Percentiles rank a stretch among this genome's conserved stretches.
These are phyloP conservation scores for Latheticus oryzae DNA, from an alignment of 2,888 invertebrate species.

Conservation along the genomic window DNA sequence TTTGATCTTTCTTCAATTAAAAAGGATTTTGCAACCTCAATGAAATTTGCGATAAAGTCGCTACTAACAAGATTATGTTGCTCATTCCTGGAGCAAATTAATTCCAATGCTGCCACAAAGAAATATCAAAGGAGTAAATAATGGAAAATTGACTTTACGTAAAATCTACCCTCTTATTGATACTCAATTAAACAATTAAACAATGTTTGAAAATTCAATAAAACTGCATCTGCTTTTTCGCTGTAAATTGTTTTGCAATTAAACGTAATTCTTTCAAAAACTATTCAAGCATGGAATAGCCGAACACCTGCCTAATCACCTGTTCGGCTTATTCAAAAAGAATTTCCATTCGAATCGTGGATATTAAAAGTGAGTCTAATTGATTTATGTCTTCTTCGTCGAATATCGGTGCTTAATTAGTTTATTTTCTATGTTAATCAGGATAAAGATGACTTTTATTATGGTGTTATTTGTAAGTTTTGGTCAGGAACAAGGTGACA, in stretches of 20 bases:
- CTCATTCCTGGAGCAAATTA: conserved; percentile 39
- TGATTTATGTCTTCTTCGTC: conserved; percentile 36
- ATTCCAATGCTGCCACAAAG: conserved; percentile 37
- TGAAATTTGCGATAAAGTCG: conserved; percentile 38
- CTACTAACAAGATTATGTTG: conserved; percentile 40
- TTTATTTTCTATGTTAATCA: conserved; percentile 34
- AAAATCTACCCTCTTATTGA: conserved; percentile 20
- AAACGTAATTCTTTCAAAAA: conserved; percentile 29
- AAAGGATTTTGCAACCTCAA: conserved; percentile 23
- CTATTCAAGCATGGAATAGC: conserved; percentile 33
- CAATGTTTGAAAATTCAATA: too few species aligned
- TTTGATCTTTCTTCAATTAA: conserved; percentile 38
- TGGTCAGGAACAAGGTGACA: conserved; percentile 31
- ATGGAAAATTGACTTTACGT: conserved; percentile 21
- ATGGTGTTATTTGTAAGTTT: conserved; percentile 35
- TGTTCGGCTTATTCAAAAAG: conserved; percentile 32
- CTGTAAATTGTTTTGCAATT: conserved; percentile 40
- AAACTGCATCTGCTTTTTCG: conserved; percentile 3
- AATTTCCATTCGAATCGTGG: conserved; percentile 37
- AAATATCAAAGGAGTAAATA: conserved; percentile 41
- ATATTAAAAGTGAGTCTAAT: conserved; percentile 34
- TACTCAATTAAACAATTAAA: conserved; percentile 34
- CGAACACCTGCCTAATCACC: conserved; percentile 41
- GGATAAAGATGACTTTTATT: conserved; percentile 41
- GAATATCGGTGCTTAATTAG: conserved; percentile 28